A percentile compares a stretch with the other conserved stretches of the same genome.
Conservation (phyloP, 2,888 invertebrate species). For the Polydesmus complanatus region DNA sequence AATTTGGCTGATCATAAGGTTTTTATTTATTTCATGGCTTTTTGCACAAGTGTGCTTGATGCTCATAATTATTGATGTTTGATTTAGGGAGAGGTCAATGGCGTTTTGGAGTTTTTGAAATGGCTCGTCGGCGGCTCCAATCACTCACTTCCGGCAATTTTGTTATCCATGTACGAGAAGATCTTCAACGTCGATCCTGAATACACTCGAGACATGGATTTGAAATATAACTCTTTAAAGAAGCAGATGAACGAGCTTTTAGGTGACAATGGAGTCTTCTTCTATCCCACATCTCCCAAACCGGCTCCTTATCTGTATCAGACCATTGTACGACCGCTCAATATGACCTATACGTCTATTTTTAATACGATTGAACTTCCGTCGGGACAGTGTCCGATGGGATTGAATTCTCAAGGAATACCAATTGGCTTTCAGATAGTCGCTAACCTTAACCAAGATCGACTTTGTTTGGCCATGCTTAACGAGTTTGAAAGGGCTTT, state of each 20-base stretch:
- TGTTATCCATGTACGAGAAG: conserved; percentile 53
- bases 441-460: conserved; percentile 58
- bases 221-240: neutral
- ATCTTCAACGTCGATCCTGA: conserved; percentile 43
- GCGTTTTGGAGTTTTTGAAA: conserved; percentile 56
- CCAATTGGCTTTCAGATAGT: conserved; percentile 65
- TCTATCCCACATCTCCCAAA: conserved; percentile 80
- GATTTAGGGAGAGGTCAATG: conserved; percentile 42
- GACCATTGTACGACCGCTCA: conserved; percentile 61
- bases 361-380: conserved; percentile 79
- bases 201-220: conserved; percentile 37
- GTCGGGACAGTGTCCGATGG: conserved; percentile 69
- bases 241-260: conserved; percentile 53
- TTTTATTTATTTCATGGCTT: too few relatives aligned
- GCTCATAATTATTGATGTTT: too few relatives aligned
- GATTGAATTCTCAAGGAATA: conserved; percentile 49
- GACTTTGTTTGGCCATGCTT: conserved; percentile 65
- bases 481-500: conserved; percentile 58
- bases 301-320: conserved; percentile 80
- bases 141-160: conserved; percentile 68
- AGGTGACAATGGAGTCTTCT: conserved; percentile 62
- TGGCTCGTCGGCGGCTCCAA: conserved; percentile 57
- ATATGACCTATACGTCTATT: conserved; percentile 73
- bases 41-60: too few relatives aligned
- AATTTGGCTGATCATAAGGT: conserved; percentile 39